Evolutionary conservation across 2,888 invertebrate species (phyloP), one percentile per base, ranked within the genome.

Genomic region (Sinohyriopsis cumingii): DNA sequence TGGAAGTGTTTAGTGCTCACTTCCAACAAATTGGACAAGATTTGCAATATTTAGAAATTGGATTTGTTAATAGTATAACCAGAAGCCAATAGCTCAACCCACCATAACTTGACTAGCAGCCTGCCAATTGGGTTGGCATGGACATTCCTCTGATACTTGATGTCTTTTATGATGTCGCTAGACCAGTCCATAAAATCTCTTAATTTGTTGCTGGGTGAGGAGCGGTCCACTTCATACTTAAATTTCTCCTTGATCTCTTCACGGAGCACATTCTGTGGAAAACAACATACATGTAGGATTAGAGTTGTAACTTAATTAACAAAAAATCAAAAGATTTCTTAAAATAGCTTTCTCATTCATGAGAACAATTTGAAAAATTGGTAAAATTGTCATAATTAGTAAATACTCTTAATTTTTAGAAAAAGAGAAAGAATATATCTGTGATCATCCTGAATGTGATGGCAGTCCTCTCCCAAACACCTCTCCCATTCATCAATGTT

Each of bases 101-200:
- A 87, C 89, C 89, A 88, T 61, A 82, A 75, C 67, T 85, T 86
- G 68, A 89, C 86, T 63, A 89, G 84, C 72, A 88, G 79, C 28
- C 84, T 69, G 28, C 84, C 81, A 19, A 88, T 45, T 7, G 80
- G 77, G 67, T 85, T 85, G 59, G 82, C 77, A 66, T 87, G 78
- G 7, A 89, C 86, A 68, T 81, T 73, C 67, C 83, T 69, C 69
- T 89, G 89, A 71, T 88, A 89, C 71, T 87, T 86, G 67, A 90
- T 90, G 77, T 90, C 89, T n/a, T 82, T 76, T 62, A 89, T 87
- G 75, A 90, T 89, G 71, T 88, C 89, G 67, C 79, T 79, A 0
- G 88, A 85, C 89, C 89, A 90, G 69, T 85, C 88, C 87, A 90
- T 87, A 75, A 90, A 89, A 71, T 88, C 89, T n/a, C 89, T 76